These are phyloP conservation scores for Zelostemma sp. DNA, from an alignment of 1,140 invertebrate species.

Conservation along the genomic window DNA sequence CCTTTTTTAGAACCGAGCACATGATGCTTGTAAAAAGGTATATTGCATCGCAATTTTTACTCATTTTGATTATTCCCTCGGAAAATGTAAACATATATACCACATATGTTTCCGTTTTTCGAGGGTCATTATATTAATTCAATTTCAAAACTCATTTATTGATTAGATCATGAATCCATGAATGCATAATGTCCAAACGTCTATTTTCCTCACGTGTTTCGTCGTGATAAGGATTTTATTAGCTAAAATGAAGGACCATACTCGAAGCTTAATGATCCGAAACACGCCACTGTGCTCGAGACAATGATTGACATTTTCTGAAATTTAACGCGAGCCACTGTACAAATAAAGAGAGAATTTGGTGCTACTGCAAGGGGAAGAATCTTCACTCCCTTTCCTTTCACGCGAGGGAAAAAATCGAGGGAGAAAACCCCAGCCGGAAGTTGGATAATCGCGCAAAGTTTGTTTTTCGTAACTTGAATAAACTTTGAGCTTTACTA, in stretches of 20 bases:
- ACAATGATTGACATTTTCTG: slow-evolving; percentile 18
- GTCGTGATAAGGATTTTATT: slow-evolving; percentile 48
- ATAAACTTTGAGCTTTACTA: neutral
- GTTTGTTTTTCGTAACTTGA: neutral
- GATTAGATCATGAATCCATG: too few relatives aligned
- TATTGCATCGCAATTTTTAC: too few relatives aligned
- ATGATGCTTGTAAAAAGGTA: too few relatives aligned
- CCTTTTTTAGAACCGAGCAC: too few relatives aligned
- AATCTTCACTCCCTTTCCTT: slow-evolving; percentile 4
- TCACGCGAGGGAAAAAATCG: neutral
- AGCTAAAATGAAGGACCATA: slow-evolving; percentile 40
- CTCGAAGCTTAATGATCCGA: slow-evolving; percentile 12
- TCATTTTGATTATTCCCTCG: too few relatives aligned
- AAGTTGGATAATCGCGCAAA: neutral
- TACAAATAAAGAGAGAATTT: neutral
- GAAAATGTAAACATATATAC: too few relatives aligned
- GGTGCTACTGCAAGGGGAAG: neutral
- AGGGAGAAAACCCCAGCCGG: neutral
- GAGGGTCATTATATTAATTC: too few relatives aligned
- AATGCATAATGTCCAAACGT: slow-evolving; percentile 34
- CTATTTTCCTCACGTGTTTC: slow-evolving; percentile 25
- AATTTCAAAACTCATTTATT: too few relatives aligned
- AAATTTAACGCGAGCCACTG: slow-evolving; percentile 3
- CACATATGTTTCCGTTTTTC: too few relatives aligned
- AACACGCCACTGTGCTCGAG: slow-evolving; percentile 5